Conservation (phyloP, 2,888 invertebrate genomes). For the Lepidonotus clava region DNA sequence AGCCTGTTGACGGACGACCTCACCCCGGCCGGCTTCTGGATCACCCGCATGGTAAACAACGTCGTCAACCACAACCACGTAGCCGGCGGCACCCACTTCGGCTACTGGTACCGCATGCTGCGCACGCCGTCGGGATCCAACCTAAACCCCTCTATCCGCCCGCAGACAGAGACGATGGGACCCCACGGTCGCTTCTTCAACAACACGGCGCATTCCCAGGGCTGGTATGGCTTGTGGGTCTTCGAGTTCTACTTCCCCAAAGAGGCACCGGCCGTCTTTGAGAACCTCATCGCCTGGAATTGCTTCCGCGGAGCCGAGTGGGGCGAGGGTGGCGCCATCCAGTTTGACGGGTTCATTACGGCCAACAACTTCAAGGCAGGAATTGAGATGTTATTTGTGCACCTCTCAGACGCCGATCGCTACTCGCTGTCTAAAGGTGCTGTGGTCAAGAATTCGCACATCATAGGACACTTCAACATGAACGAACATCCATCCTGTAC, state of each 20-base stretch:
- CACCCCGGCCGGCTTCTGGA: slow-evolving; percentile 79
- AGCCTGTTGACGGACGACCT: no score
- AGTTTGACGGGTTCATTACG: slow-evolving; percentile 70
- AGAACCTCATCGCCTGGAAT: slow-evolving; percentile 72
- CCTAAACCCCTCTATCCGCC: slow-evolving; percentile 69
- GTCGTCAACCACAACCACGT: slow-evolving; percentile 71
- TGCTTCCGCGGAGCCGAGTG: slow-evolving; percentile 76
- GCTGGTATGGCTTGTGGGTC: slow-evolving; percentile 78
- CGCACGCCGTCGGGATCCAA: slow-evolving; percentile 76
- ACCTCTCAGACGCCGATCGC: not conserved
- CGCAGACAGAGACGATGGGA: slow-evolving; percentile 70
- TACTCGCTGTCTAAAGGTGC: not conserved
- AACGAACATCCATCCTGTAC: not conserved
- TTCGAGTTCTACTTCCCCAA: slow-evolving; percentile 68
- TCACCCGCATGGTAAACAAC: slow-evolving; percentile 77
- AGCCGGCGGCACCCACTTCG: slow-evolving; percentile 78
- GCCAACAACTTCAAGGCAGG: slow-evolving; percentile 75
- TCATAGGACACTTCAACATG: not conserved
- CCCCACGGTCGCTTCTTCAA: slow-evolving; percentile 70
- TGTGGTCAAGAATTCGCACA: not conserved
- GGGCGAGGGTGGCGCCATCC: slow-evolving; percentile 73
- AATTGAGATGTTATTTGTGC: slow-evolving; percentile 67
- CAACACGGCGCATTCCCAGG: slow-evolving; percentile 76
- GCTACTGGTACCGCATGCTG: slow-evolving; percentile 78
- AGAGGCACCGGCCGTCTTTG: slow-evolving; percentile 65